Base-by-base conservation (phyloP, 2,888 invertebrate species). In the Hirtodrosophila histrioides region DNA sequence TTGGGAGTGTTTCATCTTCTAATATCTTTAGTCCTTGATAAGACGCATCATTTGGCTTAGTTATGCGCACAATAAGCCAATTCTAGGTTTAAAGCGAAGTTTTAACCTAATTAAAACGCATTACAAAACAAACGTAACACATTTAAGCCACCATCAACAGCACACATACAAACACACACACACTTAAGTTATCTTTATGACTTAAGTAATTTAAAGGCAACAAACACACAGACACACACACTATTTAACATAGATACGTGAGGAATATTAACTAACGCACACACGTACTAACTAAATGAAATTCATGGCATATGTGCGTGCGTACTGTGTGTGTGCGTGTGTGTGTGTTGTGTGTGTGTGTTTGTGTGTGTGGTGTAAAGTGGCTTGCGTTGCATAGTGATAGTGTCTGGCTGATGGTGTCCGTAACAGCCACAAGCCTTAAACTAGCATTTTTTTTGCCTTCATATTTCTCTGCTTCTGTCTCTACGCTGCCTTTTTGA, bases 301-400 rank as follows among this genome's bases (percentile, higher is more conserved):
- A 84, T 84, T 84, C 88, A 84, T 84, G 86, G 84, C 84, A 84
- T 84, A 86, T 84, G 88, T 86, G 84, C 84, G 88, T 84, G 84
- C 70, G 83, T 71, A 74, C 51, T 55, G 55, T 49, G 51, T 56
- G 43, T 55, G 45, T 66, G 50, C 58, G 41, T 41, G 44, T 50
- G 63, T 46, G 48, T 55, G 53, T 46, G 50, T 55, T 31, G 40
- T 37, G 8, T 41, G 33, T 50, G 50, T 55, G 27, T 36, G 9
- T 8, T 12, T 44, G 27, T 46, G 36, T 64, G 45, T 66, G 51
- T 46, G 69, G 77, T 77, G 79, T 72, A 76, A 84, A 84, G 82
- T 74, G 64, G 69, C 83, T 80, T 65, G 80, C 72, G 77, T 79
- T 77, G 88, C 86, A 83, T 83, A 79, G 77, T 62, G 86, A 82